A percentile compares a stretch with the other conserved stretches of the same genome.
Evolutionary conservation across 2,113 vertebrate species (phyloP).

Genomic region (Gopherus flavomarginatus): DNA sequence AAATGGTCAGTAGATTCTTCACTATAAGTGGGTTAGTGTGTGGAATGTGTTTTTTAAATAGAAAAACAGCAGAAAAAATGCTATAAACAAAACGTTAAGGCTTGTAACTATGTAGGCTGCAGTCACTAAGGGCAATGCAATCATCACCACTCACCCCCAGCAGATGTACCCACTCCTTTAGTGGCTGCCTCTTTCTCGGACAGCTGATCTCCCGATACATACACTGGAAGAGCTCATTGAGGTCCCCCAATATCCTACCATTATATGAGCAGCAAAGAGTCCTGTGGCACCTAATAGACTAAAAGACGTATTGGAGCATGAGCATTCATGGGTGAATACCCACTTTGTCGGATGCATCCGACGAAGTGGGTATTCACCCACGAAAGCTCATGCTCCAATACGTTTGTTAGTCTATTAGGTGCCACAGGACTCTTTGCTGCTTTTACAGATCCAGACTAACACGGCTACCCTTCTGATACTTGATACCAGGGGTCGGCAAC

Average conservation of each 20-base stretch:
- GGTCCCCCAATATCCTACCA: fast-evolving
- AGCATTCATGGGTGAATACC: too few relatives aligned
- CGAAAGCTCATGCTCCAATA: too few relatives aligned
- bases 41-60: neutral
- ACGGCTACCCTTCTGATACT: too few relatives aligned
- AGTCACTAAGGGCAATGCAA: neutral
- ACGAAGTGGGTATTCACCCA: too few relatives aligned
- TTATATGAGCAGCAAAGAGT: fast-evolving
- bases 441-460: too few relatives aligned
- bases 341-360: too few relatives aligned
- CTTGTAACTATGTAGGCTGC: neutral
- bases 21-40: neutral
- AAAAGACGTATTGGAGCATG: too few relatives aligned
- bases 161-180: fast-evolving
- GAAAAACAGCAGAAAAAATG: fast-evolving
- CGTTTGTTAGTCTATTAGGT: too few relatives aligned
- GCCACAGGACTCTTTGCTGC: too few relatives aligned
- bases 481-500: too few relatives aligned
- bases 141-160: neutral
- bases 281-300: too few relatives aligned
- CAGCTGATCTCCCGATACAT: neutral
- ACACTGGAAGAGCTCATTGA: fast-evolving
- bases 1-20: neutral
- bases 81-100: fast-evolving
- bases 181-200: fast-evolving